phyloP scores from a whole-genome alignment of 2,888 invertebrate genomes.

The Vesta saturnalis region DNA sequence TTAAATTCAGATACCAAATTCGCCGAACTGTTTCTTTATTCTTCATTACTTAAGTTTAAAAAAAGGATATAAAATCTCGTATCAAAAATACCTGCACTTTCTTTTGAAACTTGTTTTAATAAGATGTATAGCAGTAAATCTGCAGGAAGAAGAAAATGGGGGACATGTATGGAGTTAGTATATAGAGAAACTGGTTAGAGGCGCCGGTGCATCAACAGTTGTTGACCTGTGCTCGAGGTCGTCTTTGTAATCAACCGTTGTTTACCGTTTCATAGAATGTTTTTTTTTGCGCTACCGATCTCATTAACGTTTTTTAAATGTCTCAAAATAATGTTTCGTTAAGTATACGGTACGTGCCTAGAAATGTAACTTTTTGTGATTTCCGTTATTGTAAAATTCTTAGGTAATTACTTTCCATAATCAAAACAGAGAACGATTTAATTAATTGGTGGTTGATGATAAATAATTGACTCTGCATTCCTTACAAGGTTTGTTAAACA shows the following conservation, averaged over 20 bases:
- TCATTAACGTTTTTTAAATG: too few species aligned
- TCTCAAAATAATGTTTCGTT: too few species aligned
- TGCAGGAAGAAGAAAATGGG: constrained; percentile 32
- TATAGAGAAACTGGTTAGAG: constrained; percentile 33
- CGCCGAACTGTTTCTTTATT: neutral
- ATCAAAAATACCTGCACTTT: constrained; percentile 17
- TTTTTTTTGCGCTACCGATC: neutral
- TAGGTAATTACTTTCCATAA: too few species aligned
- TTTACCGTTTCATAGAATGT: constrained; percentile 10
- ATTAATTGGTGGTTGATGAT: too few species aligned
- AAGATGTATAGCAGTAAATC: constrained; percentile 25
- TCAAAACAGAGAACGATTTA: too few species aligned
- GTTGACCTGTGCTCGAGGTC: constrained; percentile 34
- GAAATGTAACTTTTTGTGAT: too few species aligned
- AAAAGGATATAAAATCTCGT: constrained; percentile 16
- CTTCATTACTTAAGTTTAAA: neutral
- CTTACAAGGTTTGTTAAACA: too few species aligned
- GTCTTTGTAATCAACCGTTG: constrained; percentile 26
- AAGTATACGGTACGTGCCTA: too few species aligned
- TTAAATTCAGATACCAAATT: constrained; percentile 1
- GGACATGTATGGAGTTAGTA: constrained; percentile 23
- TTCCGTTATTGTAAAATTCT: too few species aligned
- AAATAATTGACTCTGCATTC: too few species aligned
- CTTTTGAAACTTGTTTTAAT: constrained; percentile 24
- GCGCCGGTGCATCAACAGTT: constrained; percentile 37